Conservation (phyloP, 2,113 vertebrate genomes). For the Oenanthe melanoleuca region DNA sequence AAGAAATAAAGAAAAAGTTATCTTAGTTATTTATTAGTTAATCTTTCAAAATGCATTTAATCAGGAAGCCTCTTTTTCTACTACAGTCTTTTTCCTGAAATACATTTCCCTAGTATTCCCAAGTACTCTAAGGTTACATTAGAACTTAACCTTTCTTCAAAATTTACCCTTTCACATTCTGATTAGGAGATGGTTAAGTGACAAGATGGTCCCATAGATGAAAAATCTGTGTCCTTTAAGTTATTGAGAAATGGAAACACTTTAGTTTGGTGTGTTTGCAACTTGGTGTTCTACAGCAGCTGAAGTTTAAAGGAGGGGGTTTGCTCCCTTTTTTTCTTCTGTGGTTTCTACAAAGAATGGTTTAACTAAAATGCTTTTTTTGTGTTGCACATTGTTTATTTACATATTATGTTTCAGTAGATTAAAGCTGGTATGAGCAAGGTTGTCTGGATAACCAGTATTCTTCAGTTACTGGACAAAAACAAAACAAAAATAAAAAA, state of each 20-base stretch:
- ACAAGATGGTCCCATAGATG: background rate
- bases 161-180: background rate
- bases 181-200: background rate
- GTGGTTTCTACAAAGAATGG: background rate
- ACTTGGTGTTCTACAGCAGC: background rate
- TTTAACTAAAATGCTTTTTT: background rate
- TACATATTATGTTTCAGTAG: background rate
- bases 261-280: background rate
- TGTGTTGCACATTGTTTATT: background rate
- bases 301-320: background rate
- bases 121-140: background rate
- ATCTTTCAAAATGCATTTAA: fast-evolving
- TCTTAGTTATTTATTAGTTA: background rate
- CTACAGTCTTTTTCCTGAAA: background rate
- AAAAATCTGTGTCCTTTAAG: background rate
- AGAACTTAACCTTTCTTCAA: background rate
- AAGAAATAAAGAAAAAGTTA: background rate
- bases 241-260: background rate
- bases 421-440: background rate
- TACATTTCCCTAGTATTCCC: background rate
- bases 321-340: background rate
- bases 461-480: background rate
- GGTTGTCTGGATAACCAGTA: background rate
- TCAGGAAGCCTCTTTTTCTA: background rate
- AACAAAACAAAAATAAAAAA: background rate